Conservation (phyloP, 1,140 invertebrate species). For the Sogatella furcifera region DNA sequence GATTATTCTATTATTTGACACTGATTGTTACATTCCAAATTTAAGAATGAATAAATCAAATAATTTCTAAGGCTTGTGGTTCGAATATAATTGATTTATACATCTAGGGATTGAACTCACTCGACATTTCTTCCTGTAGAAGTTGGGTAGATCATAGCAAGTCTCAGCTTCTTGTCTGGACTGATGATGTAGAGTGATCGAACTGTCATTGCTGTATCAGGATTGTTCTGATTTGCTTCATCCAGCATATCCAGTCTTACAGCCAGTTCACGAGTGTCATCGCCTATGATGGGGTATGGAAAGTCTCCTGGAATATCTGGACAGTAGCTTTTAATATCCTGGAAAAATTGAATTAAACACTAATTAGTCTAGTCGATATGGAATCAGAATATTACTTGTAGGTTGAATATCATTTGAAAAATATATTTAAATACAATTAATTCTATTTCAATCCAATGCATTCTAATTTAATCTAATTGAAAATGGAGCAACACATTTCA, state of each 20-base stretch:
- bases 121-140: slow-evolving; percentile 86
- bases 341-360: not conserved
- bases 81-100: too few relatives aligned
- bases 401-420: too few relatives aligned
- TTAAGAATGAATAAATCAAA: too few relatives aligned
- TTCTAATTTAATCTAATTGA: too few relatives aligned
- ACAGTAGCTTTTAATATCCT: slow-evolving; percentile 70
- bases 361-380: not conserved
- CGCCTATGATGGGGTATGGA: slow-evolving; percentile 81
- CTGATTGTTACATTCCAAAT: too few relatives aligned
- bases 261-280: slow-evolving; percentile 64
- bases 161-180: slow-evolving; percentile 71
- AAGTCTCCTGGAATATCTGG: slow-evolving; percentile 54
- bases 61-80: too few relatives aligned
- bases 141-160: slow-evolving; percentile 82
- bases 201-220: slow-evolving; percentile 60
- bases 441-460: too few relatives aligned
- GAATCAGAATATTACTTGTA: too few relatives aligned
- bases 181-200: slow-evolving; percentile 81
- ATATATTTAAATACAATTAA: too few relatives aligned
- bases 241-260: slow-evolving; percentile 79
- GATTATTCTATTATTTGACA: too few relatives aligned
- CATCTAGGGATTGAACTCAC: slow-evolving; percentile 42
- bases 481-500: too few relatives aligned
- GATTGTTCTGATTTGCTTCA: slow-evolving; percentile 58